A percentile compares a stretch with the other conserved stretches of the same genome.
Conservation (phyloP, 2,797 vertebrate species). For the Galaxias olidus region DNA sequence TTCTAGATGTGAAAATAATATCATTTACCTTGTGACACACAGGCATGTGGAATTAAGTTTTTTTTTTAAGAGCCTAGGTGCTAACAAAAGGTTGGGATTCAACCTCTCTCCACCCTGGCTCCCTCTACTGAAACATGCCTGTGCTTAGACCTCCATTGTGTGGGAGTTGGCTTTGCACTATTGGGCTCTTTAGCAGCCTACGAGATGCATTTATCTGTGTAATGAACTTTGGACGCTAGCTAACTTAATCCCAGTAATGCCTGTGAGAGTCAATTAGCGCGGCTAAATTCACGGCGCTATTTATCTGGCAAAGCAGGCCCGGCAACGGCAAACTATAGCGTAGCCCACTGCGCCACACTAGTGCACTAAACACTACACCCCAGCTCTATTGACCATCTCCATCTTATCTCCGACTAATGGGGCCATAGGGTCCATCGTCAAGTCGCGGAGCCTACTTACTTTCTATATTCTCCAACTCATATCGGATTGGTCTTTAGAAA, state of each 20-base stretch:
- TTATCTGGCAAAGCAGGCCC: conserved; percentile 71
- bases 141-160: conserved; percentile 55
- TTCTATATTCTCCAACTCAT: too few relatives aligned
- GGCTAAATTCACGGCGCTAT: conserved; percentile 76
- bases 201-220: conserved; percentile 82
- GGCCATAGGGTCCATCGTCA: conserved; percentile 66
- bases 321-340: conserved; percentile 46
- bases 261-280: conserved; percentile 84
- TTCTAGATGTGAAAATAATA: not conserved
- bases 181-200: conserved; percentile 74
- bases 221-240: conserved; percentile 83
- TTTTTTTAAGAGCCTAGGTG: not conserved
- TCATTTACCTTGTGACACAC: not conserved
- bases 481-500: too few relatives aligned
- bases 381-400: conserved; percentile 61
- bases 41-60: not conserved
- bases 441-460: not conserved
- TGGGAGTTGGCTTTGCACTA: conserved; percentile 66
- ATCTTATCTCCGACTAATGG: conserved; percentile 70
- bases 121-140: conserved; percentile 33
- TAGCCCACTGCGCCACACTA: conserved; percentile 46
- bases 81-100: conserved; percentile 33
- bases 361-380: not conserved
- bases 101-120: conserved; percentile 34
- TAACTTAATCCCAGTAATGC: conserved; percentile 86